A percentile compares a stretch with the other conserved stretches of the same genome.
Conservation (phyloP, 2,888 invertebrate genomes). For the Cephus sareptanus region DNA sequence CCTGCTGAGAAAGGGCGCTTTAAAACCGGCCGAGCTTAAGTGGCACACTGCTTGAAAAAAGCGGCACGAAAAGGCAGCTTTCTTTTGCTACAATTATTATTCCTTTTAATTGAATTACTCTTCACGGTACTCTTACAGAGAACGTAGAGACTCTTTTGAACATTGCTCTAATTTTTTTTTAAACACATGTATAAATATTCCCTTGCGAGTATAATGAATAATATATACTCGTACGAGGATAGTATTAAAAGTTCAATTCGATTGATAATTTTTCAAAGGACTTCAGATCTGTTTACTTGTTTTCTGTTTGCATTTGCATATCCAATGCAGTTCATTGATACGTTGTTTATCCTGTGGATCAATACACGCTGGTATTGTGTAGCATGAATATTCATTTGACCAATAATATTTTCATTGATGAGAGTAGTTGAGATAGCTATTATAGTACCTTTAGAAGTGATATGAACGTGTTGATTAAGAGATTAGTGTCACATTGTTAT, state of each 20-base stretch:
- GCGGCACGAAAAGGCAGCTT: not conserved
- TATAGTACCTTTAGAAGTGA: not conserved
- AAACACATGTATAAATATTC: not conserved
- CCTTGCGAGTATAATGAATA: not conserved
- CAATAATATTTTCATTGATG: not conserved
- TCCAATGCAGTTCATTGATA: not conserved
- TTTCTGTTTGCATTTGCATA: not conserved
- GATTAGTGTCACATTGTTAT: not conserved
- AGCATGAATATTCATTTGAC: not conserved
- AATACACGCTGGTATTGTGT: not conserved
- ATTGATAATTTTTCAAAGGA: not conserved
- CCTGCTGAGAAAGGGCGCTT: not conserved
- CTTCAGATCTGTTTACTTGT: not conserved
- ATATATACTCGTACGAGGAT: not conserved
- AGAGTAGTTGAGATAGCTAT: not conserved
- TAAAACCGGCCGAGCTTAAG: not conserved
- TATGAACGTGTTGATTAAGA: not conserved
- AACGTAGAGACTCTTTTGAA: not conserved
- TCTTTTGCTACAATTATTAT: not conserved
- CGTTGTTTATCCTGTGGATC: not conserved
- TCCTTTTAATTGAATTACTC: not conserved
- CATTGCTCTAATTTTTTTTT: not conserved
- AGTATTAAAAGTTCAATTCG: not conserved
- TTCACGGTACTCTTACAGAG: not conserved
- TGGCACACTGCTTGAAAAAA: not conserved